These are phyloP conservation scores for Ectemnius cavifrons DNA, from an alignment of 2,888 invertebrate genomes.

Conservation along the genomic window DNA sequence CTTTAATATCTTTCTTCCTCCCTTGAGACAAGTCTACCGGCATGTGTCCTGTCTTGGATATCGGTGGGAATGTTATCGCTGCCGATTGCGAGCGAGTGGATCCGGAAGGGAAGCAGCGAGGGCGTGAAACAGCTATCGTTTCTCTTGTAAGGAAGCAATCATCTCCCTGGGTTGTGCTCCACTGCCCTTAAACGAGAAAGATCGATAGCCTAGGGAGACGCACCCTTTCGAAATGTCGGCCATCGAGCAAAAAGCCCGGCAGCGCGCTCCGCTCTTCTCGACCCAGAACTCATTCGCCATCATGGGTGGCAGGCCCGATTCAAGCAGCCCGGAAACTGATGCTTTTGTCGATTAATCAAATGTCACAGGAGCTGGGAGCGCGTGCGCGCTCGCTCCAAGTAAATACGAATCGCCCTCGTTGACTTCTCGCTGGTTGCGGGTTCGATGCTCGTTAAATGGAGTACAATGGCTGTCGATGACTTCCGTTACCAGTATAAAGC, in stretches of 20 bases:
- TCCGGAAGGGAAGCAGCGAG: slow-evolving; percentile 35
- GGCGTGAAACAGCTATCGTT: slow-evolving; percentile 44
- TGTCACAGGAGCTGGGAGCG: neutral
- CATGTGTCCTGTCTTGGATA: no score
- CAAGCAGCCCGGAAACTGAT: slow-evolving; percentile 29
- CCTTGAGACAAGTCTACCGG: no score
- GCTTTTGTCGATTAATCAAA: slow-evolving; percentile 31
- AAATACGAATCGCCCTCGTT: neutral
- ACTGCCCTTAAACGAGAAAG: slow-evolving; percentile 42
- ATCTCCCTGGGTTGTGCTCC: slow-evolving; percentile 38
- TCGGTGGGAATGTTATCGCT: slow-evolving; percentile 50
- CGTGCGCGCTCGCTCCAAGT: neutral
- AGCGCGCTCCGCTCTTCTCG: slow-evolving; percentile 14
- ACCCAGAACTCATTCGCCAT: slow-evolving; percentile 25
- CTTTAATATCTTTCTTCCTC: neutral
- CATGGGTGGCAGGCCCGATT: slow-evolving; percentile 25
- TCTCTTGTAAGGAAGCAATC: slow-evolving; percentile 46
- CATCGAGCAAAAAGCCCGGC: slow-evolving; percentile 44
- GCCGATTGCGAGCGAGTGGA: slow-evolving; percentile 2
- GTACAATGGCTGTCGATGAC: neutral
- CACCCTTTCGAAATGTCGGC: slow-evolving; percentile 53
- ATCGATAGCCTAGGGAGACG: slow-evolving; percentile 44
- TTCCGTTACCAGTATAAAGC: neutral
- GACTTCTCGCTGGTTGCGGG: neutral
- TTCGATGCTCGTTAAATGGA: slow-evolving; percentile 1